Conservation (phyloP, 2,113 vertebrate genomes). For the Neogobius melanostomus region DNA sequence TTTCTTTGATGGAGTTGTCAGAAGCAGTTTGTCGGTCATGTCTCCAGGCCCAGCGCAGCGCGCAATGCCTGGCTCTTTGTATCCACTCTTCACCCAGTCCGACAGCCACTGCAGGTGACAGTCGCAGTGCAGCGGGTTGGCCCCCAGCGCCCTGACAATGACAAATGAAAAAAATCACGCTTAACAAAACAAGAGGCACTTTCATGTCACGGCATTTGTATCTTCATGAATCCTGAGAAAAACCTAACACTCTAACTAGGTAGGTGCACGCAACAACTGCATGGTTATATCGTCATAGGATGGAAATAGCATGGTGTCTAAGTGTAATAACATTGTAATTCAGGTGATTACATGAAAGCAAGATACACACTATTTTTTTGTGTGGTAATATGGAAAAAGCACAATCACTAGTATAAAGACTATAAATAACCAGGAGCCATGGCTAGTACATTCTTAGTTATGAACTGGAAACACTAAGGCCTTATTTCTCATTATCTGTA, state of each 20-base stretch:
- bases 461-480: too few species aligned
- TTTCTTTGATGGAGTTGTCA: slow-evolving; percentile 97
- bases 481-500: too few species aligned
- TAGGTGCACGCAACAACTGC: background rate
- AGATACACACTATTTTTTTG: too few species aligned
- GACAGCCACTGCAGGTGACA: slow-evolving; percentile 99
- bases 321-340: too few species aligned
- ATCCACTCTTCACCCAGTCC: slow-evolving; percentile 98
- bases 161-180: background rate
- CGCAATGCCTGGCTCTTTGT: slow-evolving; percentile 97
- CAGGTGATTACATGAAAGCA: too few species aligned
- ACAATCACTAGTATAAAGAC: too few species aligned
- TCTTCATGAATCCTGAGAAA: background rate
- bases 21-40: slow-evolving; percentile 96
- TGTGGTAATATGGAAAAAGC: too few species aligned
- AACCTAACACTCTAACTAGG: background rate
- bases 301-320: too few species aligned
- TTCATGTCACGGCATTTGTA: slow-evolving; percentile 2
- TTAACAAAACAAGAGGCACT: background rate
- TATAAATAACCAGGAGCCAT: too few species aligned
- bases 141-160: slow-evolving; percentile 87
- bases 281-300: slow-evolving; percentile 7
- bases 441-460: too few species aligned
- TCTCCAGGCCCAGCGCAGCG: slow-evolving; percentile 93
- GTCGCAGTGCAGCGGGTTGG: slow-evolving; percentile 96